Evolutionary conservation across 2,113 vertebrate species (phyloP), one percentile per base, ranked within the genome.

Genomic region (Pygathrix nemaeus): DNA sequence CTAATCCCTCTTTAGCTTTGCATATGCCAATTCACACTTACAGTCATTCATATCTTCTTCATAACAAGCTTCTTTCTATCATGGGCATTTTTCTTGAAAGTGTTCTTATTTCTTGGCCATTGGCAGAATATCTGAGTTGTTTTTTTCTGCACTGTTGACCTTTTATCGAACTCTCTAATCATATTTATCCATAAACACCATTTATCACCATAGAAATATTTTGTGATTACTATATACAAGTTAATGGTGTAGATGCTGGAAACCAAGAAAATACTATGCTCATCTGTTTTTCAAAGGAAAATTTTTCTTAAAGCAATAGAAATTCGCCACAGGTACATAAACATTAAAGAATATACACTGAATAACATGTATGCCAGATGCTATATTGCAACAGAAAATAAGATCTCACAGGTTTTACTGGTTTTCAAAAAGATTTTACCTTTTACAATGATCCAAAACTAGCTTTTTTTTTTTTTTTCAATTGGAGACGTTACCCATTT

Each of bases 151-250:
- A 11, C 9, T 55, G 5, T 35, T 94, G 40, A 85, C 23, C 21
- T 80, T 79, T 80, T 13, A 72, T 82, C 90, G 52, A 85, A 84
- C 40, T 83, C 4, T 80, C n/a, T 88, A 81, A 61, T 94, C 25
- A 32, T 45, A 59, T 48, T 84, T 75, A 84, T 61, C 76, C 48
- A 78, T 12, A 87, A 10, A 66, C 2, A 40, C 4, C 23, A 55
- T 80, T 83, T 92, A 76, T 61, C 57, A 90, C 8, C 35, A 78
- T 20, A 93, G 72, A 94, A 94, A 59, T 87, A 93, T n/a, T 76
- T 90, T 75, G 14, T 93, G 8, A 66, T 1, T 32, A 23, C 20
- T 45, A 23, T 9, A 45, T 86, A 21, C 23, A 95, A 76, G 50
- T 4, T 66, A 79, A n/a, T 64, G 27, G 6, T 73, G 5, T 23